Evolutionary conservation across 2,888 invertebrate species (phyloP).

Genomic region (Cryptus armator): DNA sequence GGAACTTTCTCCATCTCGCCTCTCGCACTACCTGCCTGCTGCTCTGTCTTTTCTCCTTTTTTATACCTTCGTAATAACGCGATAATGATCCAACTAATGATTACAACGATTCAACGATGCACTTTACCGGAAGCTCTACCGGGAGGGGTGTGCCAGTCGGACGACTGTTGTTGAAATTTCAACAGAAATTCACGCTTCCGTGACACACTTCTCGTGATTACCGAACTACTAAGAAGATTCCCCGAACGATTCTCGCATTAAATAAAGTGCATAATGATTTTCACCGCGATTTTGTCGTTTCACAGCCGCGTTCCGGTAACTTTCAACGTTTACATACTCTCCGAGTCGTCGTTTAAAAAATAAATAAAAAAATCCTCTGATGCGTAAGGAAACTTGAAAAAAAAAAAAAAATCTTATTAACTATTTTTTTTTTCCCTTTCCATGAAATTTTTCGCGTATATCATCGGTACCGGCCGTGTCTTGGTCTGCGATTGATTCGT

Average conservation of each 20-base stretch:
- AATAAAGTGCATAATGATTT: conserved; percentile 2
- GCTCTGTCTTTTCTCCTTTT: conserved; percentile 17
- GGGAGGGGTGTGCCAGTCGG: neutral
- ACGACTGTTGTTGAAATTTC: neutral
- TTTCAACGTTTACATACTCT: too few relatives aligned
- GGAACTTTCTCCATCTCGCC: conserved; percentile 55
- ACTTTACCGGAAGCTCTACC: conserved; percentile 39
- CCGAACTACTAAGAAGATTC: neutral
- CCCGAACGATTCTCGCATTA: neutral
- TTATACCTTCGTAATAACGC: conserved; percentile 26
- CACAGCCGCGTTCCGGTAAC: too few relatives aligned
- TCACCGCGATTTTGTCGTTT: neutral
- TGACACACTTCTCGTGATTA: conserved; percentile 4
- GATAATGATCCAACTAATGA: conserved; percentile 67
- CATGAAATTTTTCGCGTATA: too few relatives aligned
- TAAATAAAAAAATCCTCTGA: too few relatives aligned
- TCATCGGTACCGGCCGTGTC: too few relatives aligned
- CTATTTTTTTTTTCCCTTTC: too few relatives aligned
- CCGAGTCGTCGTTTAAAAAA: too few relatives aligned
- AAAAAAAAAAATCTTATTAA: too few relatives aligned
- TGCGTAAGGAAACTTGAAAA: too few relatives aligned
- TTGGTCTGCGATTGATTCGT: too few relatives aligned
- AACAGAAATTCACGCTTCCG: neutral
- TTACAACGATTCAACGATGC: conserved; percentile 50
- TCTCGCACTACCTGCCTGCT: conserved; percentile 22